phyloP scores from a whole-genome alignment of 2,888 invertebrate species.

The Drosophila subsilvestris region DNA sequence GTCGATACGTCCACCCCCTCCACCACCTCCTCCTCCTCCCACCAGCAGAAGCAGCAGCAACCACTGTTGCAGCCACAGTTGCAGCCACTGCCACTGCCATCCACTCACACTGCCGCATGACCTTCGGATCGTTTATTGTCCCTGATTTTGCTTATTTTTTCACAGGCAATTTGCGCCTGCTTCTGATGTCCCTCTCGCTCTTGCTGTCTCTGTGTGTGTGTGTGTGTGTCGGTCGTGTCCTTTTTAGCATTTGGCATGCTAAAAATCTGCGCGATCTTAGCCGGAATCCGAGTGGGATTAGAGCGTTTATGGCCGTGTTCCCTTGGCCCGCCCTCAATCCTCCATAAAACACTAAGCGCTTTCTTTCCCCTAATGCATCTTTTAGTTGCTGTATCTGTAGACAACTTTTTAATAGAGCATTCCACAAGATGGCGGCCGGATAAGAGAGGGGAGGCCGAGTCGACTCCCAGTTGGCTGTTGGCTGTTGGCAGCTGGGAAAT shows the following conservation, averaged over 20 bases:
- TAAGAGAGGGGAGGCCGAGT: background rate
- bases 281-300: conserved; percentile 68
- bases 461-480: conserved; percentile 11
- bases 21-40: background rate
- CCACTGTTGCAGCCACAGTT: conserved; percentile 8
- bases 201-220: conserved; percentile 2
- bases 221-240: conserved; percentile 47
- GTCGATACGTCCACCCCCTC: background rate
- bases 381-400: background rate
- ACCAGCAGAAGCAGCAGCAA: conserved; percentile 27
- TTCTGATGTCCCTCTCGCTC: conserved; percentile 15
- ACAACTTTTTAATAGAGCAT: conserved; percentile 47
- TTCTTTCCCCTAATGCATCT: conserved; percentile 60
- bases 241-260: conserved; percentile 61
- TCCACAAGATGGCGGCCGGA: conserved; percentile 22
- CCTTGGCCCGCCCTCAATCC: conserved; percentile 21
- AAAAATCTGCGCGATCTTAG: conserved; percentile 64
- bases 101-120: conserved; percentile 38
- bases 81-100: background rate
- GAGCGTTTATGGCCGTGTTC: conserved; percentile 38
- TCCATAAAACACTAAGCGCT: conserved; percentile 77
- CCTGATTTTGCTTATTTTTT: conserved; percentile 46
- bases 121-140: conserved; percentile 69
- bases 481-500: conserved; percentile 3
- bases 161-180: conserved; percentile 60